Conservation (phyloP, 2,113 vertebrate species). For the Oncorhynchus mykiss region DNA sequence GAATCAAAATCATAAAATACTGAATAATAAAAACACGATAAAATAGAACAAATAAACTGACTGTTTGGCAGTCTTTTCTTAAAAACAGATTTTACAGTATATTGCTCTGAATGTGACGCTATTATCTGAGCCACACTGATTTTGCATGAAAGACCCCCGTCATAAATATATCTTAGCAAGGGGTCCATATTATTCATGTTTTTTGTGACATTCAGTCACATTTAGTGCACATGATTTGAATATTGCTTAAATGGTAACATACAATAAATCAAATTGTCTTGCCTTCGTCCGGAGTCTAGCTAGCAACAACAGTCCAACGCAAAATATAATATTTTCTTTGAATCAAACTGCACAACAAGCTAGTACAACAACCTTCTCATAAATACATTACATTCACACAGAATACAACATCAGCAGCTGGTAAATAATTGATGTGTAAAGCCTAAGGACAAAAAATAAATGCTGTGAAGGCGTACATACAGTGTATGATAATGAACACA, state of each 20-base stretch:
- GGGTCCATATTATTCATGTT: too few species aligned
- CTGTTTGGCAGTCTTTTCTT: neutral
- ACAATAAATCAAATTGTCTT: neutral
- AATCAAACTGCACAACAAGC: neutral
- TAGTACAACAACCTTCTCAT: neutral
- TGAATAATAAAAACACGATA: constrained; percentile 3
- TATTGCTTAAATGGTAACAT: neutral
- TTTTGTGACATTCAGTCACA: neutral
- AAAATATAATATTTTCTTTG: neutral
- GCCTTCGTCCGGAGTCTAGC: neutral
- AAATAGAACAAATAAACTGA: neutral
- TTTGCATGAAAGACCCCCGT: neutral
- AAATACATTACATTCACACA: neutral
- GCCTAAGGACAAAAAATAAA: constrained; percentile 8
- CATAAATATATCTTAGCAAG: too few species aligned
- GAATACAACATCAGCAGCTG: neutral
- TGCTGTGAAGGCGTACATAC: neutral
- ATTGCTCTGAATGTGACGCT: neutral
- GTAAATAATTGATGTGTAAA: neutral
- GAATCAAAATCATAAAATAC: constrained; percentile 17
- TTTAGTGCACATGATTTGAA: neutral
- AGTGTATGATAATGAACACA: neutral
- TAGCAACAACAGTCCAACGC: neutral
- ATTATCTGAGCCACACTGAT: neutral
- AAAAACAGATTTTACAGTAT: neutral